A percentile compares a stretch with the other conserved stretches of the same genome.
Evolutionary conservation across 2,113 vertebrate genomes (phyloP).

Genomic region (Thermophis baileyi): DNA sequence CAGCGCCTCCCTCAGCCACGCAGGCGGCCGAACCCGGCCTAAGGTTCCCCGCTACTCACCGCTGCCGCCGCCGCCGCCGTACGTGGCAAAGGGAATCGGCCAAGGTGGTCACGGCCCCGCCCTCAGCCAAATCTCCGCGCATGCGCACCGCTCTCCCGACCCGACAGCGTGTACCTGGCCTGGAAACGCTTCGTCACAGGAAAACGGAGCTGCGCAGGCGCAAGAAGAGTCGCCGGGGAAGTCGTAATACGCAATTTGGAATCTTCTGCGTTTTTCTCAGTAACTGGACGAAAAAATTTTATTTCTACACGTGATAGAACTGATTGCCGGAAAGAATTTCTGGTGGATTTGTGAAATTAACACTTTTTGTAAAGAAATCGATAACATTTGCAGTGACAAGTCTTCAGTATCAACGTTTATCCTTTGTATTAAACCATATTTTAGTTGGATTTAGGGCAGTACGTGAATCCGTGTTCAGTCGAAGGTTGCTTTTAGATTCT

Average conservation of each 20-base stretch:
- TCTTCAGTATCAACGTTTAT: not conserved
- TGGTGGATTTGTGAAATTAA: not conserved
- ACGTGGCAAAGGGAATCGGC: not conserved
- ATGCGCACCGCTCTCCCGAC: not conserved
- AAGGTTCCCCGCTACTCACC: not conserved
- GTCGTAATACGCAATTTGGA: not conserved
- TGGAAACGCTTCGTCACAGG: slow-evolving; percentile 5
- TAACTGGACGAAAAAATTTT: not conserved
- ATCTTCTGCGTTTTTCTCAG: not conserved
- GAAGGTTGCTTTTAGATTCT: not conserved
- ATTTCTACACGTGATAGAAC: not conserved
- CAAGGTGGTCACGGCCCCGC: not conserved
- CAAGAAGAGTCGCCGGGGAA: not conserved
- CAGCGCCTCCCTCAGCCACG: not conserved
- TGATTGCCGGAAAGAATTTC: not conserved
- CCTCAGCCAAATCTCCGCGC: not conserved
- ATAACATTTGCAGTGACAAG: not conserved
- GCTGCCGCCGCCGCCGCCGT: not conserved
- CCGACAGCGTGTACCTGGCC: not conserved
- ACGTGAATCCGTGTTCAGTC: not conserved
- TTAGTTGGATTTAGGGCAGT: not conserved
- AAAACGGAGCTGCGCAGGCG: not conserved
- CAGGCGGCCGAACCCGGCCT: not conserved
- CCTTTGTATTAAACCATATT: not conserved
- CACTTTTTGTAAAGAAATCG: not conserved